Percentiles rank a stretch among this genome's conserved stretches.
Evolutionary conservation across 2,797 vertebrate species (phyloP).

Genomic region (Rhinatrema bivittatum): DNA sequence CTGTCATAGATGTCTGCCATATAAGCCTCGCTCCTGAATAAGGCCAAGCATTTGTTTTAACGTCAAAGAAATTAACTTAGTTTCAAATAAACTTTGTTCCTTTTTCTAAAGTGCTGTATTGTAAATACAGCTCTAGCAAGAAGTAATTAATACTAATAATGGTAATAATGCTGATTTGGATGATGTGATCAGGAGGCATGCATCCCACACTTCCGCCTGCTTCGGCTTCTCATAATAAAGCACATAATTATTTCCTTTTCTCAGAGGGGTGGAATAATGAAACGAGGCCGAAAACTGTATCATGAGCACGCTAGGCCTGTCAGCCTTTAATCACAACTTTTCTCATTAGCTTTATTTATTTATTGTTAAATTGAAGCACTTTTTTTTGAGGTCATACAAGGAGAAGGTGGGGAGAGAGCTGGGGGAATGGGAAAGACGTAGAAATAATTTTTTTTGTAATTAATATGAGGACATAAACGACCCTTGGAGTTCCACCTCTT

Average conservation of each 20-base stretch:
- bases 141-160: no score
- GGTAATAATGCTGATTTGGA: no score
- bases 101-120: no score
- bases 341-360: slow-evolving; percentile 1
- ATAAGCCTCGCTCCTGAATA: no score
- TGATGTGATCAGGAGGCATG: no score
- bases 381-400: background rate
- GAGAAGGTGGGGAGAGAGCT: background rate
- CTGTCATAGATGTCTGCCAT: no score
- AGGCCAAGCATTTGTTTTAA: no score
- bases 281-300: background rate
- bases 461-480: background rate
- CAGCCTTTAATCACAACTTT: background rate
- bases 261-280: background rate
- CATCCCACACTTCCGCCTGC: no score
- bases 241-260: accelerated
- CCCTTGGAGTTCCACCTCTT: background rate
- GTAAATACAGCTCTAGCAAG: no score
- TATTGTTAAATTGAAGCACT: background rate
- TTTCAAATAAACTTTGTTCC: no score
- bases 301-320: background rate
- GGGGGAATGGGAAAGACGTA: background rate
- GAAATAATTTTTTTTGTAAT: background rate
- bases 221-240: background rate
- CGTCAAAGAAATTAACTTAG: no score